phyloP scores from a whole-genome alignment of 2,797 vertebrate species.

The Channa striata region DNA sequence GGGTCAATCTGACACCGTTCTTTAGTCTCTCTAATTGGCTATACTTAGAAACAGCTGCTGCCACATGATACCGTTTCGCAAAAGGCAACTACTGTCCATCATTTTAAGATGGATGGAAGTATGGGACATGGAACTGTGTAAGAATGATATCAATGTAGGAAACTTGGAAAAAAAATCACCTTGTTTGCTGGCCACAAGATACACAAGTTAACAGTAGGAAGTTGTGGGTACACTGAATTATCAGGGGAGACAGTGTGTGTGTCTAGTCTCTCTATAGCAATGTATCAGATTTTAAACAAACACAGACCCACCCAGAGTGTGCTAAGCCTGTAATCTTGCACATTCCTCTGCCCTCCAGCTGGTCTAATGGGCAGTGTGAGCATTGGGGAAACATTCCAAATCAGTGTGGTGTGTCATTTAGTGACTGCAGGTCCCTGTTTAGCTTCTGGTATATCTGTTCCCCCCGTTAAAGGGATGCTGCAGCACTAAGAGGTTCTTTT shows the following conservation, averaged over 20 bases:
- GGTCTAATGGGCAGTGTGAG: slow-evolving; percentile 23
- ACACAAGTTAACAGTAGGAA: slow-evolving; percentile 1
- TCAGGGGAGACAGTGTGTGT: slow-evolving; percentile 32
- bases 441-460: slow-evolving; percentile 37
- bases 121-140: slow-evolving; percentile 20
- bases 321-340: slow-evolving; percentile 53
- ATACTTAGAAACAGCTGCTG: background rate
- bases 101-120: slow-evolving; percentile 39
- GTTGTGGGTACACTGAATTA: slow-evolving; percentile 14
- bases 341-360: slow-evolving; percentile 49
- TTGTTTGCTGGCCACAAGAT: slow-evolving; percentile 22
- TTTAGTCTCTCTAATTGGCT: background rate
- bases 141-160: slow-evolving; percentile 36
- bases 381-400: slow-evolving; percentile 15
- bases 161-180: slow-evolving; percentile 37
- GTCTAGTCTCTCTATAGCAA: slow-evolving; percentile 3
- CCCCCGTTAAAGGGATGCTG: slow-evolving; percentile 10
- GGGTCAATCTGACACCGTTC: slow-evolving; percentile 23
- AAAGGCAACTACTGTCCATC: no score
- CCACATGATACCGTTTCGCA: background rate
- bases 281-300: slow-evolving; percentile 17
- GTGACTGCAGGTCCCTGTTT: slow-evolving; percentile 34
- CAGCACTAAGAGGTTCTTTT: slow-evolving; percentile 18
- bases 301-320: background rate
- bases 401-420: slow-evolving; percentile 57